phyloP scores from a whole-genome alignment of 2,888 invertebrate species.

The Drepanosiphum platanoidis region DNA sequence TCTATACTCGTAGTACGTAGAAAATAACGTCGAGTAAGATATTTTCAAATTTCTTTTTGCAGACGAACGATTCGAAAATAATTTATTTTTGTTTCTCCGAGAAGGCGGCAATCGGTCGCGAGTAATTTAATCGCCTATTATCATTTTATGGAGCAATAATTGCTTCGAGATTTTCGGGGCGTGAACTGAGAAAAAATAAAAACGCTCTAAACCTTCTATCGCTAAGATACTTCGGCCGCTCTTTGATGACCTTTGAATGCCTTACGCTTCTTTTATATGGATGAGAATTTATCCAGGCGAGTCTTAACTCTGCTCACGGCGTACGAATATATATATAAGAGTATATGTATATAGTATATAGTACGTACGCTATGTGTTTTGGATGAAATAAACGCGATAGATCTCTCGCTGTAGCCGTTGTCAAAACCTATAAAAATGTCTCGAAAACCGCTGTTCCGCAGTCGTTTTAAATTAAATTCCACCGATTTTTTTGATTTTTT shows the following conservation, averaged over 20 bases:
- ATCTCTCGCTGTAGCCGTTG: neutral
- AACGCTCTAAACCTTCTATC: too few relatives aligned
- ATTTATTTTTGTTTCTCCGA: too few relatives aligned
- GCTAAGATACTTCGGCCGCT: neutral
- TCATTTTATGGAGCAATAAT: too few relatives aligned
- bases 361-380: neutral
- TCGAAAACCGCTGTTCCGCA: neutral
- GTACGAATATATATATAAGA: neutral
- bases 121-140: too few relatives aligned
- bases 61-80: too few relatives aligned
- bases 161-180: too few relatives aligned
- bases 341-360: too few relatives aligned
- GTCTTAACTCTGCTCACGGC: neutral
- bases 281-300: neutral
- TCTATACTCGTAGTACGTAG: too few relatives aligned
- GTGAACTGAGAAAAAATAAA: too few relatives aligned
- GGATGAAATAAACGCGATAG: neutral
- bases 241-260: neutral
- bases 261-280: neutral
- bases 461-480: conserved; percentile 36
- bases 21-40: too few relatives aligned
- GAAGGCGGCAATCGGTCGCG: too few relatives aligned
- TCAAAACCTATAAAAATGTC: conserved; percentile 4
- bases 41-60: too few relatives aligned
- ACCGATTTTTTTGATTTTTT: neutral